Base-by-base conservation (phyloP, 2,113 vertebrate genomes). In the Lonchura striata region DNA sequence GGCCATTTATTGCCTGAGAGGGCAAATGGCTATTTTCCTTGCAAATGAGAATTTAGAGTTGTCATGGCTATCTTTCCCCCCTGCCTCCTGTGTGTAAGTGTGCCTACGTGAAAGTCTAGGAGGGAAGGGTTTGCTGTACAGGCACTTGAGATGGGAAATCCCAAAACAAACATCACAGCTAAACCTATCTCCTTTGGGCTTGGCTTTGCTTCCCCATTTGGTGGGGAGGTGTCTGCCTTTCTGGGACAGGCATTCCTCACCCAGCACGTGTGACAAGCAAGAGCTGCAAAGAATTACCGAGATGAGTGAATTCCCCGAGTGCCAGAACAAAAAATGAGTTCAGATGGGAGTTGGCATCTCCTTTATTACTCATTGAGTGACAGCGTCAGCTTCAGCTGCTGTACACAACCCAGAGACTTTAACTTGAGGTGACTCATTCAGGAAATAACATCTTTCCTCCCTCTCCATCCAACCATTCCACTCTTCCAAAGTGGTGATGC, bases 401-500 rank as follows among this genome's bases (percentile, higher is more conserved):
- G 56, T 35, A n/a, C 25, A 37, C 33, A 75, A 31, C 65, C 24
- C 65, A 68, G 61, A 68, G 47, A 17, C 52, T 88, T 79, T 75
- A 75, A 56, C 61, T 75, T 0, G 1, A 71, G 52, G 70, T 59
- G 79, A 71, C 75, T 90, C 76, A 76, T 49, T 85, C 47, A n/a
- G 75, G 76, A 92, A 94, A 86, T 33, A 90, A 71, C 3, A 2
- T 68, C 59, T 85, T 90, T 13, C 39, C 31, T 74, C 35, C 11
- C 9, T 64, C 15, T 4, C 2, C 27, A 37, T 52, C 33, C 53
- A 63, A 22, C 21, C 9, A 22, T 89, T 31, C 35, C 49, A 33
- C 44, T 77, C 22, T 87, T 52, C 50, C 7, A 4, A 61, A 74
- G 64, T 0, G 0, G 13, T 0, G 2, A 23, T 86, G 63, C 23